Conservation (phyloP, 2,113 vertebrate species). For the Pholis gunnellus region DNA sequence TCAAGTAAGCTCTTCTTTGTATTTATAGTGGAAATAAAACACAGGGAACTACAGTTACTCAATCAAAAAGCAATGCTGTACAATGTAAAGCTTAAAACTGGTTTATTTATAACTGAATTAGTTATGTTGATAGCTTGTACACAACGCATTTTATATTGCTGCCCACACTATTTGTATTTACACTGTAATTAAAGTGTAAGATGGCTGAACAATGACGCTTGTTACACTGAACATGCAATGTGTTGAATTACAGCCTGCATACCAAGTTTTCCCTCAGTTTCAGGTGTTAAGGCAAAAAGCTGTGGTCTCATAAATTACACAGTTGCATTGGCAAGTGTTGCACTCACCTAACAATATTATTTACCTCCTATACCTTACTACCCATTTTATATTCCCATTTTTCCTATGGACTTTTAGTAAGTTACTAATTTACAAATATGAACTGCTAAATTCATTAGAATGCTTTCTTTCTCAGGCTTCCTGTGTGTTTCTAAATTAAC, state of each 20-base stretch:
- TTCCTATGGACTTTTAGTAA: background rate
- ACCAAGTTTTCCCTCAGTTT: constrained; percentile 26
- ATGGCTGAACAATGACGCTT: background rate
- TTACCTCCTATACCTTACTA: background rate
- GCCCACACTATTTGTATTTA: background rate
- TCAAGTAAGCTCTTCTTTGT: background rate
- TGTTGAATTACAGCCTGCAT: constrained; percentile 5
- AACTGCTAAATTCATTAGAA: background rate
- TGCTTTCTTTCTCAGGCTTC: too few species aligned
- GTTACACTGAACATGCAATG: constrained; percentile 11
- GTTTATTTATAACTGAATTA: background rate
- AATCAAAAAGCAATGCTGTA: background rate
- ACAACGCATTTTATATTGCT: background rate
- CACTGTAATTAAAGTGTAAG: background rate
- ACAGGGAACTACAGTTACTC: background rate
- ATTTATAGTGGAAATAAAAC: background rate
- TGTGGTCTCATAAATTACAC: background rate
- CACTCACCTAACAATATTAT: background rate
- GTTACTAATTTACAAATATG: background rate
- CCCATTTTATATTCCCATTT: background rate
- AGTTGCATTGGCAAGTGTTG: background rate
- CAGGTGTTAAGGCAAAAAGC: constrained; percentile 4
- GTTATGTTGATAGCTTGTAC: background rate
- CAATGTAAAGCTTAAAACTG: background rate
- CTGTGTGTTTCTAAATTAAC: too few species aligned